Conservation (phyloP, 2,797 vertebrate species). For the Carduelis carduelis region DNA sequence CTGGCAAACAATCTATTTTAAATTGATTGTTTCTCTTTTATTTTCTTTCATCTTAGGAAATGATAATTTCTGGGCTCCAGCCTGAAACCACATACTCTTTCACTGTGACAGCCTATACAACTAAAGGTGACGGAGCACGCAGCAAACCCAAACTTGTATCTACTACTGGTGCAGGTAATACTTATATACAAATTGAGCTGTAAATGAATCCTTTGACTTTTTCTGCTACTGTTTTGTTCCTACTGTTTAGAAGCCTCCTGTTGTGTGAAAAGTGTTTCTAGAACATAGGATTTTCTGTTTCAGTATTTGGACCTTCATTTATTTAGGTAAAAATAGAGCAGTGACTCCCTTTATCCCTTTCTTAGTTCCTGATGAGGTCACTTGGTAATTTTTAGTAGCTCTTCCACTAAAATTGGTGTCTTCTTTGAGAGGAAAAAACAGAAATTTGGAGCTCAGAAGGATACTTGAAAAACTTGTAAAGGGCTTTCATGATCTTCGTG, state of each 20-base stretch:
- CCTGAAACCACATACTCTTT: conserved; percentile 96
- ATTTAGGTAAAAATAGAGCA: not conserved
- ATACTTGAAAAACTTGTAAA: not conserved
- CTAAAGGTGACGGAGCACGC: conserved; percentile 96
- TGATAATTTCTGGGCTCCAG: conserved; percentile 92
- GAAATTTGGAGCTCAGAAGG: not conserved
- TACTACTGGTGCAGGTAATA: conserved; percentile 95
- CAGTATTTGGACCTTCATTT: not conserved
- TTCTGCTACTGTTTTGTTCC: not conserved
- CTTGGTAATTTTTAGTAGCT: not conserved
- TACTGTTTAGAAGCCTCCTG: not conserved
- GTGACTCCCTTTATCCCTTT: not conserved
- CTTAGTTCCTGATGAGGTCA: not conserved
- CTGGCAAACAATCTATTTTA: not conserved
- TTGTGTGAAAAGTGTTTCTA: not conserved
- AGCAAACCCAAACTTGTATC: conserved; percentile 95
- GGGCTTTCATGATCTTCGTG: not conserved
- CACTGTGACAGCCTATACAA: conserved; percentile 95
- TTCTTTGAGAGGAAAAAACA: not conserved
- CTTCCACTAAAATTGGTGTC: not conserved
- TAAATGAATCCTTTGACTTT: not conserved
- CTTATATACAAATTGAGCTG: not conserved
- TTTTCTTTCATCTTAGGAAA: conserved; percentile 84
- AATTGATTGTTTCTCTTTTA: conserved; percentile 22
- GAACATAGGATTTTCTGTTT: not conserved